Base-by-base conservation (phyloP, 2,888 invertebrate species). In the Charanyca ferruginea region DNA sequence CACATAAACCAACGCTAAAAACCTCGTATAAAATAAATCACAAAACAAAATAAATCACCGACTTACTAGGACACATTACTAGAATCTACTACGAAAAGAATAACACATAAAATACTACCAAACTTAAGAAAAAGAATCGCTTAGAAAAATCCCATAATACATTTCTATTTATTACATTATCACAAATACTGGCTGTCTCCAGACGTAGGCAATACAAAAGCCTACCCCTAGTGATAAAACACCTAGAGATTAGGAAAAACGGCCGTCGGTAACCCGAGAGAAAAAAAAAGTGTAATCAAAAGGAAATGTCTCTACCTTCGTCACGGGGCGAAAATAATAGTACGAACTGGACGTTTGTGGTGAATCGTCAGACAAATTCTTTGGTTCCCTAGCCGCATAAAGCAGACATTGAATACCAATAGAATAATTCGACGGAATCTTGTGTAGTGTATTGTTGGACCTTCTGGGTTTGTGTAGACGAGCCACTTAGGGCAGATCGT, bases 401-500 rank as follows among this genome's bases (percentile, higher is more conserved):
- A 44, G 52, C 53, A 49, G 54, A 73, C 71, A 77, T 76, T 77
- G 81, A 79, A 83, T 78, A 67, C 78, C 74, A 83, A 83, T 83
- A 58, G 73, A 82, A 84, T 83, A 84, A 87, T 81, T 82, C 78
- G 75, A 80, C 76, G 68, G 79, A 81, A 79, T 79, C 84, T 77
- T 81, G 66, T 76, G 79, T 81, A 80, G 65, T 70, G 63, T 77
- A 80, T 83, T 77, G 68, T 58, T 42, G 57, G 55, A 48, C 35
- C 41, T 53, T 65, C 54, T 16, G n/a, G 48, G 38, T 8, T 18
- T 58, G 32, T 20, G 41, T 48, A 80, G 67, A 80, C 78, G 73
- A 32, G 77, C 16, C 16, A 38, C 75, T 71, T 51, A 28, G 28
- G n/a, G n/a, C n/a, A n/a, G n/a, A n/a, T n/a, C n/a, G n/a, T n/a